Percentiles rank a stretch among this genome's conserved stretches.
phyloP scores from a whole-genome alignment of 1,140 invertebrate genomes.

The Drosophila sturtevanti region DNA sequence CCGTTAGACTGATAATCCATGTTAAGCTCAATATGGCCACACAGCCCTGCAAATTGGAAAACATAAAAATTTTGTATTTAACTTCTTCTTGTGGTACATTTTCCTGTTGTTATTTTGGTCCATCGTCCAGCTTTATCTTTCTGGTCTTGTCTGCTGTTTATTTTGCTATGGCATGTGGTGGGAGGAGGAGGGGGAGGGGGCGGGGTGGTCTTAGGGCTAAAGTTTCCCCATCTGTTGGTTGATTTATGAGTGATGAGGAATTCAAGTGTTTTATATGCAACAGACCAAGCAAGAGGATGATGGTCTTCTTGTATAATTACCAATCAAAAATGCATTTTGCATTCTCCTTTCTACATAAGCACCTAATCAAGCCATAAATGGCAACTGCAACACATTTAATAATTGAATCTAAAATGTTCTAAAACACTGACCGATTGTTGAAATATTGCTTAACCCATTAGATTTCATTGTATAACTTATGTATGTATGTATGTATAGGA shows the following conservation, averaged over 20 bases:
- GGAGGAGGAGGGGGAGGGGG: too few species aligned
- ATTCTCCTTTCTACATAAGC: not conserved
- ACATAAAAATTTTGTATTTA: constrained; percentile 25
- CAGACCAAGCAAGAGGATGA: constrained; percentile 4
- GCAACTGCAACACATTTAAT: not conserved
- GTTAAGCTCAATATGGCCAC: constrained; percentile 91
- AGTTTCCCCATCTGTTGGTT: constrained; percentile 32
- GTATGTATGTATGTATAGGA: too few species aligned
- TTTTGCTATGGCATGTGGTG: too few species aligned
- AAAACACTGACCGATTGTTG: not conserved
- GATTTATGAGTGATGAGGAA: constrained; percentile 41
- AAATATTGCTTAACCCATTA: not conserved
- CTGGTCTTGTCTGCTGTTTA: not conserved
- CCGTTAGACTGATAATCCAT: constrained; percentile 90
- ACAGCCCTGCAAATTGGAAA: constrained; percentile 86
- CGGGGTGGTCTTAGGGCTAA: too few species aligned
- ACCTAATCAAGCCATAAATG: not conserved
- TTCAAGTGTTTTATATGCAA: constrained; percentile 31
- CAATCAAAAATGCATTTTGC: constrained; percentile 35
- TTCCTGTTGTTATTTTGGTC: constrained; percentile 1
- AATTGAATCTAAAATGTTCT: not conserved
- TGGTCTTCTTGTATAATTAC: constrained; percentile 24
- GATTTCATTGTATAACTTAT: too few species aligned
- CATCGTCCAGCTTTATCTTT: too few species aligned
- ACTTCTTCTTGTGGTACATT: not conserved